These are phyloP conservation scores for Haliclystus octoradiatus DNA, from an alignment of 30 jellyfish, hydroid and myxozoan species.

Conservation along the genomic window DNA sequence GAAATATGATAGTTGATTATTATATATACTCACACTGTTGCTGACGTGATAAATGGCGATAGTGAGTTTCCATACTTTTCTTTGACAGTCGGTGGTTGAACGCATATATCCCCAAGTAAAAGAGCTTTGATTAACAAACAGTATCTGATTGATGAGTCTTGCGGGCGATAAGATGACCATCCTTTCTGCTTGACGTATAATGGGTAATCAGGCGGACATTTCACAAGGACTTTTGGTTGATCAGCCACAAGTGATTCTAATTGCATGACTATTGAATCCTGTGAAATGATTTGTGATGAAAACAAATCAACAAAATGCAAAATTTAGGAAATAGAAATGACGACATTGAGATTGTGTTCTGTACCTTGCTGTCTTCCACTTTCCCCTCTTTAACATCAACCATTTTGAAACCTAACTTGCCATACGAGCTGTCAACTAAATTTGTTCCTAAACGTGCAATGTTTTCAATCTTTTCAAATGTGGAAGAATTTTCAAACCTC, in stretches of 20 bases:
- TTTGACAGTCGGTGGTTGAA: slow-evolving; percentile 45
- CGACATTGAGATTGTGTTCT: slow-evolving; percentile 27
- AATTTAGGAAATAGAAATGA: too few species aligned
- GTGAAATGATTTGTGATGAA: too few species aligned
- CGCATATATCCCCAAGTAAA: slow-evolving; percentile 60
- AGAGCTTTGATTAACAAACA: slow-evolving; percentile 72
- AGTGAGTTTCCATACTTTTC: slow-evolving; percentile 47
- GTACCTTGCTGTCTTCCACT: slow-evolving; percentile 9
- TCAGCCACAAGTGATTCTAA: slow-evolving; percentile 85
- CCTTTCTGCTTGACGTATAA: slow-evolving; percentile 82
- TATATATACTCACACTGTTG: slow-evolving; percentile 73
- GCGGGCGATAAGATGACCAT: slow-evolving; percentile 87
- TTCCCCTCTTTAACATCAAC: slow-evolving; percentile 57
- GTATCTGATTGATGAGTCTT: slow-evolving; percentile 86
- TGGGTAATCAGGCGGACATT: slow-evolving; percentile 82
- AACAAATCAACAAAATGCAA: too few species aligned
- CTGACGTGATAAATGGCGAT: slow-evolving; percentile 72
- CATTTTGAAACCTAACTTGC: slow-evolving; percentile 60
- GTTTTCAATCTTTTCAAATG: slow-evolving; percentile 71
- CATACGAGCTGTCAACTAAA: slow-evolving; percentile 71
- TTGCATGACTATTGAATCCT: slow-evolving; percentile 62
- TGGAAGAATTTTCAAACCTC: slow-evolving; percentile 52
- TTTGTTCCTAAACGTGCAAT: slow-evolving; percentile 34
- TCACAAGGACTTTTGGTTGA: slow-evolving; percentile 64
- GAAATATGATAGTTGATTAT: too few species aligned